phyloP scores from a whole-genome alignment of 2,113 vertebrate genomes.

The Oreotrochilus melanogaster region DNA sequence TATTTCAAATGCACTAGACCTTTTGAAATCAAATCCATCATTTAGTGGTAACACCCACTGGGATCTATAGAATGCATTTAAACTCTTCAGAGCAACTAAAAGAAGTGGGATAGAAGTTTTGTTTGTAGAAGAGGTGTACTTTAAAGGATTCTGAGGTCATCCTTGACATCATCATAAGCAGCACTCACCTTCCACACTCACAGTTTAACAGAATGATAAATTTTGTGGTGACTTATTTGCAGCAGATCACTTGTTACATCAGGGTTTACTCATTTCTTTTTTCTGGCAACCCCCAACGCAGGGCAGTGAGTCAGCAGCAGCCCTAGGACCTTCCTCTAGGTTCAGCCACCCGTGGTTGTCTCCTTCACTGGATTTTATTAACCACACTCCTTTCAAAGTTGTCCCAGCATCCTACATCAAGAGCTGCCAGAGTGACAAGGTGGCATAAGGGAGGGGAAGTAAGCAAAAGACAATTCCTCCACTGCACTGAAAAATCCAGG shows the following conservation, averaged over 20 bases:
- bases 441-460: neutral
- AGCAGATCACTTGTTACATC: neutral
- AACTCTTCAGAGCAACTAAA: neutral
- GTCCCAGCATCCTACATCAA: neutral
- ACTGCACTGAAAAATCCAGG: neutral
- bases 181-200: neutral
- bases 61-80: accelerated
- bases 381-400: neutral
- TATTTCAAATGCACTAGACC: neutral
- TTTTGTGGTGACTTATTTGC: neutral
- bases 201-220: neutral
- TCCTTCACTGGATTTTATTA: neutral
- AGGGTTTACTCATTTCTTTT: neutral
- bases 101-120: neutral
- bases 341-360: neutral
- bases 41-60: neutral
- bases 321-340: neutral
- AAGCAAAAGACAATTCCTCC: too few relatives aligned
- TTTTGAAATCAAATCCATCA: neutral
- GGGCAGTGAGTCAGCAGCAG: neutral
- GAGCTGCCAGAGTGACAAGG: neutral
- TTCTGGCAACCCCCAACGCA: neutral
- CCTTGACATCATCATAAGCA: neutral
- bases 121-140: neutral
- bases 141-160: neutral